Evolutionary conservation across 1,140 invertebrate genomes (phyloP).

Genomic region (Polypedilum pembai): DNA sequence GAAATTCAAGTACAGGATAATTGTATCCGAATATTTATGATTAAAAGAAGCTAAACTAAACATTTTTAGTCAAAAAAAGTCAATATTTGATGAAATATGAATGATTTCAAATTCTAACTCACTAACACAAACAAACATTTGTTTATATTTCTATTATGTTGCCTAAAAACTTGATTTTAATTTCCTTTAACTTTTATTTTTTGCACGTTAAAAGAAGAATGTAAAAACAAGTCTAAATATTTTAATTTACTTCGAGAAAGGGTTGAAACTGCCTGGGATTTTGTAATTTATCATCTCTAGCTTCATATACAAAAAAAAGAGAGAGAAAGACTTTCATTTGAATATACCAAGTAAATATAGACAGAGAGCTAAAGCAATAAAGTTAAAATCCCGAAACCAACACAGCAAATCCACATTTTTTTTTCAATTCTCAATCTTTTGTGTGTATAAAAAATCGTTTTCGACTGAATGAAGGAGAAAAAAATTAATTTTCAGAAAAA

Average conservation of each 20-base stretch:
- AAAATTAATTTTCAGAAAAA: neutral
- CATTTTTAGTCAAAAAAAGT: too few relatives aligned
- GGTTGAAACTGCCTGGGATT: conserved; percentile 10
- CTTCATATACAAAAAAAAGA: neutral
- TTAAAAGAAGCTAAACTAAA: too few relatives aligned
- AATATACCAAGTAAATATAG: neutral
- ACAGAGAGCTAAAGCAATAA: neutral
- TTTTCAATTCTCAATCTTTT: neutral
- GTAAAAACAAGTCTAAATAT: neutral
- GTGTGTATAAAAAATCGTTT: neutral
- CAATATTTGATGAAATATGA: too few relatives aligned
- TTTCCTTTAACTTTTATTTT: neutral
- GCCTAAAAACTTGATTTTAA: neutral
- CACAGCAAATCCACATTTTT: neutral
- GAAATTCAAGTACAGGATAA: too few relatives aligned
- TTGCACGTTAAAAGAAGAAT: neutral
- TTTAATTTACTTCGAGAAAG: neutral
- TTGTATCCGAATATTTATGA: too few relatives aligned
- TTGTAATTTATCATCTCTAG: conserved; percentile 15
- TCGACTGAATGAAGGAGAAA: neutral
- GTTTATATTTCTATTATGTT: neutral
- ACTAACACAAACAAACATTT: too few relatives aligned
- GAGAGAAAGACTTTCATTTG: neutral
- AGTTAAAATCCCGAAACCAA: conserved; percentile 17
- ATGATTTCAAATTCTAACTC: too few relatives aligned